These are phyloP conservation scores for Ditylenchus dipsaci DNA, from an alignment of 1,140 invertebrate species.

Conservation along the genomic window DNA sequence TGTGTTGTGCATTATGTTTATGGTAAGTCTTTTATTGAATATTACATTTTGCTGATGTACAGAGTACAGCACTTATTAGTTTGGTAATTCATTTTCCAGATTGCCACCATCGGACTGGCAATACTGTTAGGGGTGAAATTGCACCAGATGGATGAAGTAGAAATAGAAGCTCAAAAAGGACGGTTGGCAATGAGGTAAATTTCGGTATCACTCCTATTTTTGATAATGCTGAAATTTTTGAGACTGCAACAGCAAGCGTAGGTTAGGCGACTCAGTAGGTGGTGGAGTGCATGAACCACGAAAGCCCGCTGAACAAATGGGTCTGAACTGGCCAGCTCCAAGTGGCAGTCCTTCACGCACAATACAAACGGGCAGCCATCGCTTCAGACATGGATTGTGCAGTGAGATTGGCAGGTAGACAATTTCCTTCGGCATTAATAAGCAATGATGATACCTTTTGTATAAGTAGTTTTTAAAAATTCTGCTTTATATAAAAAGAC, in stretches of 20 bases:
- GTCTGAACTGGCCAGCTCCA: slow-evolving; percentile 23
- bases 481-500: neutral
- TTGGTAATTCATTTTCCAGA: neutral
- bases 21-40: slow-evolving; percentile 1
- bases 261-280: neutral
- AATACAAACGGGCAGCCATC: slow-evolving; percentile 49
- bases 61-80: no score
- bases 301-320: neutral
- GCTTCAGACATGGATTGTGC: slow-evolving; percentile 56
- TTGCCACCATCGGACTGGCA: slow-evolving; percentile 46
- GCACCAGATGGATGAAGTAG: slow-evolving; percentile 3
- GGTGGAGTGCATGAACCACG: neutral
- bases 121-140: slow-evolving; percentile 46
- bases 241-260: neutral
- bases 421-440: no score
- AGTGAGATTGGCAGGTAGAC: slow-evolving; percentile 53
- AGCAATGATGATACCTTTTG: no score
- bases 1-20: slow-evolving; percentile 48
- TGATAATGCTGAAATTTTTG: neutral
- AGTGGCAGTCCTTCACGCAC: slow-evolving; percentile 42
- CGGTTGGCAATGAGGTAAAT: neutral
- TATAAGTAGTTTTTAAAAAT: no score
- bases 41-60: no score
- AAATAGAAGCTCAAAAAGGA: neutral
- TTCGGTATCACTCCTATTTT: neutral